These are phyloP conservation scores for Prostheceraeus crozeri DNA, from an alignment of 2,888 invertebrate species.

Conservation along the genomic window DNA sequence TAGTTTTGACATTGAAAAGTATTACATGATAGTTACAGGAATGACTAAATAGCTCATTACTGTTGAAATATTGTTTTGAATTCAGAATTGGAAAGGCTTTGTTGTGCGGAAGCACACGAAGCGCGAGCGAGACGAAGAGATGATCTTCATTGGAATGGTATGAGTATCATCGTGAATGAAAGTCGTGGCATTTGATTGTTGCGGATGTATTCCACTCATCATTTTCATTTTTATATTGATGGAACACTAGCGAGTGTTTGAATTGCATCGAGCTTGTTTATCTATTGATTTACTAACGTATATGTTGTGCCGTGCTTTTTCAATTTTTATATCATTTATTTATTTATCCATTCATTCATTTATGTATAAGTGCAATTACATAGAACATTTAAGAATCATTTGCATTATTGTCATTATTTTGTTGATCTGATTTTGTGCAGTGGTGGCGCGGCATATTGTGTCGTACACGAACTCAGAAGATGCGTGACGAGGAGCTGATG, in stretches of 20 bases:
- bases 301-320: background rate
- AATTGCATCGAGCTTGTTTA: background rate
- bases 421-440: conserved; percentile 37
- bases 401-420: background rate
- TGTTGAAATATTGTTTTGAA: no score
- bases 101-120: conserved; percentile 50
- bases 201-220: background rate
- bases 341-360: background rate
- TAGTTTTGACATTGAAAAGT: no score
- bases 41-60: no score
- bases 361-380: background rate
- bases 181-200: no score
- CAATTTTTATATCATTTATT: no score
- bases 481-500: conserved; percentile 72
- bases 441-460: conserved; percentile 75
- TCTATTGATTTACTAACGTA: background rate
- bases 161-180: conserved; percentile 33
- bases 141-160: conserved; percentile 76
- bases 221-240: background rate
- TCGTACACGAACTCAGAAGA: conserved; percentile 65
- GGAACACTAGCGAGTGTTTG: background rate
- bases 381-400: background rate
- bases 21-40: no score
- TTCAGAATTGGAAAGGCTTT: conserved; percentile 56
- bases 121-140: conserved; percentile 66